Base-by-base conservation (phyloP, 2,113 vertebrate species). In the Cinclus cinclus region DNA sequence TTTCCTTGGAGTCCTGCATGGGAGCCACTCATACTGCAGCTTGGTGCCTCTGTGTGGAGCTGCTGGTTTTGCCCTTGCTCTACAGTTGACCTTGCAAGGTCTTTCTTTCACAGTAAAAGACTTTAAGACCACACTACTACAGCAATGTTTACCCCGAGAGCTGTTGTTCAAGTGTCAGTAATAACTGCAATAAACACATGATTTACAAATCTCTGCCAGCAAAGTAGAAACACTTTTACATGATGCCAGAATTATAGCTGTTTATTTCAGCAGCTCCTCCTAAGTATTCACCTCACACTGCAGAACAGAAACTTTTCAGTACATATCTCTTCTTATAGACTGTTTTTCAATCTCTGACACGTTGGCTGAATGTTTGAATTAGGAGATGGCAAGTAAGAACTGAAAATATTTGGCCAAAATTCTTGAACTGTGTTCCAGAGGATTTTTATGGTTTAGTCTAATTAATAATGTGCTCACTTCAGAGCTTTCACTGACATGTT, bases 81-180 rank as follows among this genome's bases (percentile, higher is more conserved):
- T 84, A 52, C 55, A 55, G 67, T 18, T 96, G 95, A 96, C 92
- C 93, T 96, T 95, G 86, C 68, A 92, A 93, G 81, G 78, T 91
- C 73, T 80, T 76, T 65, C 64, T 80, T 92, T 89, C 86, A 49
- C 52, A 83, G 55, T 68, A 84, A 74, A 55, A 76, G 60, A 11
- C 63, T 58, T 65, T 64, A 85, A 91, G 58, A 21, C 44, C 62
- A 22, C 6, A 10, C 15, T 79, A 23, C 23, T 39, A 3, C 79
- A 31, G 10, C 73, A 91, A 22, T 58, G 42, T 93, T 93, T 83
- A 56, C 94, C 68, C 76, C 49, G 49, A 60, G 60, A 92, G n/a
- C 46, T 75, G 53, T 49, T 60, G 23, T 67, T 89, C 8, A 1
- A 1, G 1, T 58, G n/a, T 79, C 67, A 39, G 37, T 64, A 87